Base-by-base conservation (phyloP, 2,113 vertebrate genomes). In the Rana temporaria region DNA sequence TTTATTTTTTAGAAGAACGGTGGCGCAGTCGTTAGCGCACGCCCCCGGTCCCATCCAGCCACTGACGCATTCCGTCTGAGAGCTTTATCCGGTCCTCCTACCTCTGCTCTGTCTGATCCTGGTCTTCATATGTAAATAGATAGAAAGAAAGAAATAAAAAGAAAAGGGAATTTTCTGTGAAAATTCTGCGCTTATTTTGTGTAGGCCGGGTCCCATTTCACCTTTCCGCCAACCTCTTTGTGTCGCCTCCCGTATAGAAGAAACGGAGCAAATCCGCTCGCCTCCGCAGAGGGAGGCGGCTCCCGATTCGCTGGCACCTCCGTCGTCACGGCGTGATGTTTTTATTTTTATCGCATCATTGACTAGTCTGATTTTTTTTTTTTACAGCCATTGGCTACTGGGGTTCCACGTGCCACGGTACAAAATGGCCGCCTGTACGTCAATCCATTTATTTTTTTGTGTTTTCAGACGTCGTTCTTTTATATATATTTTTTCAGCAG, bases 141-240 rank as follows among this genome's bases (percentile, higher is more conserved):
- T 42, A 72, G 72, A 42, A 62, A 30, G n/a, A n/a, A n/a, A n/a
- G n/a, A n/a, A n/a, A 52, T 42, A 72, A 63, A 42, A 62, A 30
- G 3, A 80, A 80, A 80, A 72, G 42, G 69, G 79, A 65, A 81
- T 81, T 73, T 81, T 81, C 79, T 81, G 68, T 81, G 69, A 81
- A 81, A 81, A 73, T 81, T 73, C 79, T 73, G 60, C 38, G 63
- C 69, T 32, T 72, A 72, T 20, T 34, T 24, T 57, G 69, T 73
- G 56, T 63, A 32, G 42, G 56, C 79, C 42, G 14, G 69, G 17
- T 17, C 34, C 73, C 48, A 22, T 56, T 32, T 72, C 68, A 19
- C 30, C 20, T 78, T 78, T 34, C 22, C 14, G 52, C 67, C 42
- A 70, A 53, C 20, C 20, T 53, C 34, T 30, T 30, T 38, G 34